Evolutionary conservation across 2,113 vertebrate species (phyloP).

Genomic region (Mus musculus): GRCm39 chr2:159411001-159411500

Average conservation of each 20-base stretch:
- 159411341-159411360: neutral
- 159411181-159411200: constrained; percentile 57
- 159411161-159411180: constrained; percentile 19
- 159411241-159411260: constrained; percentile 62
- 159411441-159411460: neutral
- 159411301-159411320: constrained; percentile 25
- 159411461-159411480: neutral
- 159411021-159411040: neutral
- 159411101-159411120: constrained; percentile 26
- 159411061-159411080: neutral
- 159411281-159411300: constrained; percentile 22
- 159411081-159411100: neutral
- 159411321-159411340: constrained; percentile 6
- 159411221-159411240: constrained; percentile 17
- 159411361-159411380: neutral
- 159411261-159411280: constrained; percentile 10
- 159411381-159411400: neutral
- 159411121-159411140: neutral
- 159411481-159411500: neutral
- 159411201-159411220: constrained; percentile 32
- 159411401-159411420: neutral
- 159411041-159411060: neutral
- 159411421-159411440: neutral
- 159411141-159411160: constrained; percentile 33
- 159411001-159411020: neutral